Percentiles rank a stretch among this genome's conserved stretches.
phyloP scores from a whole-genome alignment of 2,888 invertebrate genomes.

The Chrysina gloriosa region DNA sequence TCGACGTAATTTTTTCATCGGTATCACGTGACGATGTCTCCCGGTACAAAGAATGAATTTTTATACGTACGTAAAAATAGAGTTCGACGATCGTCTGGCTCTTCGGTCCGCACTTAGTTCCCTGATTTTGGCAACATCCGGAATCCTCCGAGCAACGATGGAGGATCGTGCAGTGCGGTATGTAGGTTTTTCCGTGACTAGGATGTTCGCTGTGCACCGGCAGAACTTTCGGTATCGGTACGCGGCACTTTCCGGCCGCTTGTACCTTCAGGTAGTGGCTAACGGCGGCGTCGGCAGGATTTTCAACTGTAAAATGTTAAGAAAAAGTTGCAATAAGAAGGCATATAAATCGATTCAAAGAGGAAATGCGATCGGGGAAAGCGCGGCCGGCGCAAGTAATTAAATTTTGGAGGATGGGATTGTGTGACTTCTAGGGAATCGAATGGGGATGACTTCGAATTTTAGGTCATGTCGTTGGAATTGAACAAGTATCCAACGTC shows the following conservation, averaged over 20 bases:
- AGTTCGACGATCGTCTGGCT: conserved; percentile 77
- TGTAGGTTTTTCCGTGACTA: conserved; percentile 78
- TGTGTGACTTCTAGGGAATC: no score
- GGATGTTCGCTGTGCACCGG: conserved; percentile 79
- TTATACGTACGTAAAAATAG: conserved; percentile 83
- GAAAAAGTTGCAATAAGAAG: not conserved
- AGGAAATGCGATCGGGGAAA: not conserved
- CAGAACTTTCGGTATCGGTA: conserved; percentile 81
- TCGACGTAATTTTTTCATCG: no score
- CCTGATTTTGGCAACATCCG: conserved; percentile 83
- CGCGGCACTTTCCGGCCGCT: conserved; percentile 72
- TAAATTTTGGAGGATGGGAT: no score
- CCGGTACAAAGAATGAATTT: no score
- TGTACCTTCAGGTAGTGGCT: conserved; percentile 58
- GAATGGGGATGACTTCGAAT: no score
- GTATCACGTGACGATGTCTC: no score
- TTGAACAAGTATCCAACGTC: no score
- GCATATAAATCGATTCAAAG: no score
- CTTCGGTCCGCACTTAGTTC: conserved; percentile 82
- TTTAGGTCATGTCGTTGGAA: no score
- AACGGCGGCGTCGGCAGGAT: conserved; percentile 58
- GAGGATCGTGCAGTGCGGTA: conserved; percentile 87
- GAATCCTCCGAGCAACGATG: conserved; percentile 89
- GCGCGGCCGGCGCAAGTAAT: no score
- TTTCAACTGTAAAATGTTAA: conserved; percentile 54